These are phyloP conservation scores for Atta cephalotes DNA, from an alignment of 1,140 invertebrate genomes.

Conservation along the genomic window DNA sequence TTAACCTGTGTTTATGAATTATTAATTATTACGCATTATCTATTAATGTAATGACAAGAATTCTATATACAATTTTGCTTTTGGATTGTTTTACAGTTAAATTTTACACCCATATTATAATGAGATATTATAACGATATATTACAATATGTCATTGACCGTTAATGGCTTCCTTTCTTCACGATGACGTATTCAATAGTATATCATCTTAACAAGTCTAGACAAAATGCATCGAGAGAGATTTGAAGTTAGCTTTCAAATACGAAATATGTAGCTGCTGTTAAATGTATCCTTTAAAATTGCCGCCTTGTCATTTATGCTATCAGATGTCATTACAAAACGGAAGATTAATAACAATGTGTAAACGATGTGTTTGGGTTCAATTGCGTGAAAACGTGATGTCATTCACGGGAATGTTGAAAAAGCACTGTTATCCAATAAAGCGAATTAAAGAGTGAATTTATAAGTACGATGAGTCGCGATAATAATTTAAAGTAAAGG, in stretches of 20 bases:
- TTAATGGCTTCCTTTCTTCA: conserved; percentile 47
- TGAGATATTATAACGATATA: neutral
- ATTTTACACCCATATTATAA: neutral
- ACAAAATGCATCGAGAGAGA: conserved; percentile 21
- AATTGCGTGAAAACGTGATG: conserved; percentile 53
- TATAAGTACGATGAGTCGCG: neutral
- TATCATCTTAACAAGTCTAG: conserved; percentile 25
- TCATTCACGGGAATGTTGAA: conserved; percentile 30
- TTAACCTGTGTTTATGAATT: neutral
- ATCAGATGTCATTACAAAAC: conserved; percentile 30
- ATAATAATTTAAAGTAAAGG: neutral
- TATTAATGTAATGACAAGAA: neutral
- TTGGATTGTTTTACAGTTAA: neutral
- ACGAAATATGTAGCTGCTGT: conserved; percentile 2
- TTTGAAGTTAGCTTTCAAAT: neutral
- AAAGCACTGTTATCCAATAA: conserved; percentile 45
- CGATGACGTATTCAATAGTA: conserved; percentile 29
- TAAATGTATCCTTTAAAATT: conserved; percentile 21
- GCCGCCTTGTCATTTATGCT: conserved; percentile 33
- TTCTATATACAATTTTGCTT: neutral
- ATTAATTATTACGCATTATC: neutral
- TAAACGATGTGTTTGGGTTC: conserved; percentile 31
- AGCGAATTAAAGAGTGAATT: conserved; percentile 25
- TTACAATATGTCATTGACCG: conserved; percentile 33
- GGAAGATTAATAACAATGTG: conserved; percentile 38